Conservation (phyloP, 2,113 vertebrate species). For the Poecile atricapillus region DNA sequence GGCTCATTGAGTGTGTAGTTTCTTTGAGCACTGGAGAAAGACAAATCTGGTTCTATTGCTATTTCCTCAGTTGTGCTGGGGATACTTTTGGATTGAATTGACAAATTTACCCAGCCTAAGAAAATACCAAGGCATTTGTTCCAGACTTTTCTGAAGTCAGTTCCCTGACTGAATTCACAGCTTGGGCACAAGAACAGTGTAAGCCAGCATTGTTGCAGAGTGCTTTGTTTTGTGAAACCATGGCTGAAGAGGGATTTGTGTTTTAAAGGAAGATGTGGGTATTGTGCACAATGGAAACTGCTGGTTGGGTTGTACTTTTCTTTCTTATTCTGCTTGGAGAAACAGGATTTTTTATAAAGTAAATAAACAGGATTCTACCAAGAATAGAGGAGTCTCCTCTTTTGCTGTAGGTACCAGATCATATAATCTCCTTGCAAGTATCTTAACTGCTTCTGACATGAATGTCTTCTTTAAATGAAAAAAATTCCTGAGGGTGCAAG, state of each 20-base stretch:
- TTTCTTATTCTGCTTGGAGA: not conserved
- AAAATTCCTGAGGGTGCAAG: not conserved
- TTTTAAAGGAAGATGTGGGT: constrained; percentile 21
- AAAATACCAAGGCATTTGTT: constrained; percentile 1
- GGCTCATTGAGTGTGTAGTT: not conserved
- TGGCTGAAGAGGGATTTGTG: constrained; percentile 22
- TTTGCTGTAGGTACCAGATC: not conserved
- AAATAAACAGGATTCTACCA: not conserved
- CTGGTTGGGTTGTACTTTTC: constrained; percentile 6
- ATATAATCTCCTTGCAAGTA: not conserved
- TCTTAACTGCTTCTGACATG: not conserved
- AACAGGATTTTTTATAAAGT: not conserved
- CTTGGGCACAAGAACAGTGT: constrained; percentile 7
- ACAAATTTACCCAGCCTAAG: not conserved
- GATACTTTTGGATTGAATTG: not conserved
- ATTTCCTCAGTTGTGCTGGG: not conserved
- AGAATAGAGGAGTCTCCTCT: not conserved
- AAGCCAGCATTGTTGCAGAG: constrained; percentile 34
- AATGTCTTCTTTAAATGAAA: not conserved
- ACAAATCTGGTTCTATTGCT: not conserved
- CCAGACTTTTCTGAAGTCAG: constrained; percentile 1
- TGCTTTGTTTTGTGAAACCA: constrained; percentile 33
- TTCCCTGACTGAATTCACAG: constrained; percentile 11
- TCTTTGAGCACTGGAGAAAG: not conserved
- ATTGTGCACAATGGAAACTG: not conserved